Evolutionary conservation across 2,797 vertebrate species (phyloP), one percentile per base, ranked within the genome.

Genomic region (Chlorospingus flavigularis): DNA sequence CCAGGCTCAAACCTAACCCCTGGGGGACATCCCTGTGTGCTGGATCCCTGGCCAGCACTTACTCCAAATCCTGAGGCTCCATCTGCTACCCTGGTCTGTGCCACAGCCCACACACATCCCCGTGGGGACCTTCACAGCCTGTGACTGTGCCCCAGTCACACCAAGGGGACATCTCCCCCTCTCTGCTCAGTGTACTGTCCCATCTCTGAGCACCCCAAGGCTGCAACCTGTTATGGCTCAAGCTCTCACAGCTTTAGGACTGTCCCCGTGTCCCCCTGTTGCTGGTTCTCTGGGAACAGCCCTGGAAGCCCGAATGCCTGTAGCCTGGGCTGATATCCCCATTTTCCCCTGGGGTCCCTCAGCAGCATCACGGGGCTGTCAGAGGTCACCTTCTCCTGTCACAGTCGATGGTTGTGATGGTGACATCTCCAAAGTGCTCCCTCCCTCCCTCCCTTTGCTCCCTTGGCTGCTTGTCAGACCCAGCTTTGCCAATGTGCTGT

Each of bases 171-270:
- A 23, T 73, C 18, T 74, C 4, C 19, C 21, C 4, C 2, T 48
- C 20, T 68, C 18, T 7, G 7, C 45, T 8, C 1, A 3, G 2
- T 3, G 3, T 16, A 3, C 11, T 25, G 39, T 33, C 19, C 25
- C 0, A 1, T 58, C 51, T 79, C 72, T 15, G 31, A 55, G 63
- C 19, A 5, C 28, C n/a, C 35, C 10, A 9, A 19, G 35, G 31
- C 42, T 79, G 71, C 51, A 51, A 28, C 54, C n/a, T 5, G 1
- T 50, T 40, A 6, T 0, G 0, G 61, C 57, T 26, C 0, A 2
- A 47, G 45, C 7, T 57, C n/a, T 50, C 20, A 4, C 9, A 35
- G 24, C 17, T 89, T 87, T 61, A n/a, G 67, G 62, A 11, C 60
- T 45, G 40, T 77, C 43, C 31, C 50, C 0, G 0, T 37, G n/a